These are phyloP conservation scores for Blastobasis lacticolella DNA, from an alignment of 2,888 invertebrate genomes.

Conservation along the genomic window DNA sequence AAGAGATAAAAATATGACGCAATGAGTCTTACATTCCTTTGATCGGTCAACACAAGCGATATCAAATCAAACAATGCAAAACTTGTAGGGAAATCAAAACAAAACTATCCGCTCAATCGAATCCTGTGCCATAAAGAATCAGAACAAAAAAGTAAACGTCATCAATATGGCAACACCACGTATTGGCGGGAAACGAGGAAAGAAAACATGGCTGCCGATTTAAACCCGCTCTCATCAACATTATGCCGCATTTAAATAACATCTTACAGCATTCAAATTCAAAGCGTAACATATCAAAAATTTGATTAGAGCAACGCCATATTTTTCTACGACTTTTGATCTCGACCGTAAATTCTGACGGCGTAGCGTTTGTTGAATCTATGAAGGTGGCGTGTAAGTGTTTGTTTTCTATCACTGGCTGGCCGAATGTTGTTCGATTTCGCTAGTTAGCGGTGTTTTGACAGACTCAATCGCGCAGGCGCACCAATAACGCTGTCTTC, in stretches of 20 bases:
- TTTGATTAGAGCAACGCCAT: slow-evolving; percentile 31
- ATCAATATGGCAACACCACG: slow-evolving; percentile 43
- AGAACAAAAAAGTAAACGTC: slow-evolving; percentile 35
- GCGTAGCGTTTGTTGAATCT: slow-evolving; percentile 59
- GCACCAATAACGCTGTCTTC: slow-evolving; percentile 60
- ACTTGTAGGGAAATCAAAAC: slow-evolving; percentile 30
- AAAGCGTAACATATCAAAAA: slow-evolving; percentile 25
- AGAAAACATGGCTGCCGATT: slow-evolving; percentile 45
- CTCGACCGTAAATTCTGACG: slow-evolving; percentile 57
- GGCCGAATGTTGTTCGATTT: slow-evolving; percentile 62
- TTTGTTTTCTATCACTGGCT: slow-evolving; percentile 69
- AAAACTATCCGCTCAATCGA: slow-evolving; percentile 42
- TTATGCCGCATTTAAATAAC: slow-evolving; percentile 36
- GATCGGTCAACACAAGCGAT: slow-evolving; percentile 31
- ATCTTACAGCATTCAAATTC: slow-evolving; percentile 27
- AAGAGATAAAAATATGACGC: too few species aligned
- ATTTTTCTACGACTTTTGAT: slow-evolving; percentile 55
- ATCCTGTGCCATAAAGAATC: slow-evolving; percentile 44
- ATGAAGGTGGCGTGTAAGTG: slow-evolving; percentile 60
- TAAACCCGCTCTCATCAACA: slow-evolving; percentile 31
- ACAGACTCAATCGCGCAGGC: slow-evolving; percentile 57
- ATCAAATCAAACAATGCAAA: slow-evolving; percentile 24
- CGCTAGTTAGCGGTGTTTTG: slow-evolving; percentile 67
- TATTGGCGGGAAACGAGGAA: slow-evolving; percentile 11
- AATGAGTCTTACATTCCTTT: slow-evolving; percentile 23